phyloP scores from a whole-genome alignment of 2,797 vertebrate species.

The Sebastes vulpes region DNA sequence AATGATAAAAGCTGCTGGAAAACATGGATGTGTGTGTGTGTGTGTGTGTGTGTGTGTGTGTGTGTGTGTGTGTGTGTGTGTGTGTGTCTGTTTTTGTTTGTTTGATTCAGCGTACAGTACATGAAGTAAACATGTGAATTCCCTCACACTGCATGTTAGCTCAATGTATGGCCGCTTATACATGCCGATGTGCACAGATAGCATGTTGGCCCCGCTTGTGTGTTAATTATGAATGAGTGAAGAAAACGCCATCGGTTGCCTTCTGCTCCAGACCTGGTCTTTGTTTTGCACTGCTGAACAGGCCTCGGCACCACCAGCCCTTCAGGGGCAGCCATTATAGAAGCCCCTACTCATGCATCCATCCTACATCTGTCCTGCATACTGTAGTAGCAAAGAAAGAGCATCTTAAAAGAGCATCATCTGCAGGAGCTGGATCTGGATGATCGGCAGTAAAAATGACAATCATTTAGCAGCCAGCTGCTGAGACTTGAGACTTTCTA shows the following conservation, averaged over 20 bases:
- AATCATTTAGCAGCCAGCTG: constrained; percentile 16
- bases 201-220: constrained; percentile 12
- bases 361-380: constrained; percentile 25
- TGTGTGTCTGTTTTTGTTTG: constrained; percentile 5
- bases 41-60: neutral
- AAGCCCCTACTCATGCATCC: constrained; percentile 7
- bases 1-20: constrained; percentile 37
- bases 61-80: neutral
- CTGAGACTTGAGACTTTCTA: neutral
- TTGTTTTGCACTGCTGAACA: constrained; percentile 30
- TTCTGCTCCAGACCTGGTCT: constrained; percentile 39
- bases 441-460: neutral
- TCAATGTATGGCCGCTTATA: neutral
- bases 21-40: neutral
- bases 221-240: constrained; percentile 54
- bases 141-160: neutral
- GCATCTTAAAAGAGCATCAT: neutral
- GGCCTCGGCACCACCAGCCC: constrained; percentile 12
- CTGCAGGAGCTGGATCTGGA: neutral
- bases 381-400: neutral
- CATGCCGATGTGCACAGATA: constrained; percentile 29
- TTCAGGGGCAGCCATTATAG: constrained; percentile 23
- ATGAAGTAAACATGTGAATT: constrained; percentile 25
- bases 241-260: constrained; percentile 32
- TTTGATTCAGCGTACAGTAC: neutral